Percentiles rank a stretch among this genome's conserved stretches.
Evolutionary conservation across 2,797 vertebrate species (phyloP).

Genomic region (Rhabdomys pumilio): DNA sequence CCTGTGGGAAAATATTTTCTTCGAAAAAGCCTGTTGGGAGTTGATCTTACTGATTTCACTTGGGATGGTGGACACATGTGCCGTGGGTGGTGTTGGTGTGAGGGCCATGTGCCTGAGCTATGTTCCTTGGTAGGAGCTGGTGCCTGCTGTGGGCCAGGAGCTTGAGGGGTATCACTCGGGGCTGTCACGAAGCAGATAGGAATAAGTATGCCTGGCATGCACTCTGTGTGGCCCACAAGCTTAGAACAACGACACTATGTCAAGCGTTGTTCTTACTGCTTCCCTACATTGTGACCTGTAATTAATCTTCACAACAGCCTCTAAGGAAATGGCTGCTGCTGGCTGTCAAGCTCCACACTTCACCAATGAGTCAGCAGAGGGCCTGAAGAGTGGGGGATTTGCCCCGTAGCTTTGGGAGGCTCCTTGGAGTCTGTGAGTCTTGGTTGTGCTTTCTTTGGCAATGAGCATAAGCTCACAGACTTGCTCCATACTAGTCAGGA

Average conservation of each 20-base stretch:
- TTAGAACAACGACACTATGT: neutral
- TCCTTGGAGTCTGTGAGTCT: neutral
- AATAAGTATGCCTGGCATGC: neutral
- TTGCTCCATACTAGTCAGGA: neutral
- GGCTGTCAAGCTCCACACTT: neutral
- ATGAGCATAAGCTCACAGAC: neutral
- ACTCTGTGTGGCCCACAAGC: neutral
- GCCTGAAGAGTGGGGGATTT: neutral
- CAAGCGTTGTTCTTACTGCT: neutral
- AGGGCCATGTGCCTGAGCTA: neutral
- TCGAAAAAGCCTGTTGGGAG: neutral
- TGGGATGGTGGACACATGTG: accelerated
- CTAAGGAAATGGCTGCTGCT: neutral
- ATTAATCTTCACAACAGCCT: neutral
- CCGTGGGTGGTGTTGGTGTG: neutral
- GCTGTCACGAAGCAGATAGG: neutral
- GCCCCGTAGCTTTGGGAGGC: neutral
- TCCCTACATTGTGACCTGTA: neutral
- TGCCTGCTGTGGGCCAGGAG: neutral
- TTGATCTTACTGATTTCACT: neutral
- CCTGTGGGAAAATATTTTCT: neutral
- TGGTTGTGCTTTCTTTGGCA: neutral
- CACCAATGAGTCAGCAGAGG: neutral
- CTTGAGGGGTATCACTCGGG: neutral
- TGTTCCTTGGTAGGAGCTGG: neutral